These are phyloP conservation scores for Leptinotarsa lineolata DNA, from an alignment of 1,140 invertebrate genomes.

Conservation along the genomic window DNA sequence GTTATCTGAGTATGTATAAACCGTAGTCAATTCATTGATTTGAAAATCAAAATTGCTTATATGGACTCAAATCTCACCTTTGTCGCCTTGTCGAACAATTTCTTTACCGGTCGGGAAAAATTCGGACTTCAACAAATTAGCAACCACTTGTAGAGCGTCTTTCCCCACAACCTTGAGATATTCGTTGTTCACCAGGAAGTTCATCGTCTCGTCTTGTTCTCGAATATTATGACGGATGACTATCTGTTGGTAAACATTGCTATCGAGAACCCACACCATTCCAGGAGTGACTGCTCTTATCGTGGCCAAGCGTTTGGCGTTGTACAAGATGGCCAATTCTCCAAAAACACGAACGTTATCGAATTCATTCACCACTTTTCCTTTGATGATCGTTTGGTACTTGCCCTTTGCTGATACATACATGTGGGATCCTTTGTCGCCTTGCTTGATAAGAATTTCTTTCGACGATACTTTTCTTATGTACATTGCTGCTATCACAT, in stretches of 20 bases:
- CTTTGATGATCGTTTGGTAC: slow-evolving; percentile 38
- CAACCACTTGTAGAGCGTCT: slow-evolving; percentile 82
- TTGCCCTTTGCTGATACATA: slow-evolving; percentile 42
- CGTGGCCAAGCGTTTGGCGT: slow-evolving; percentile 43
- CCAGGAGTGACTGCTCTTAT: slow-evolving; percentile 55
- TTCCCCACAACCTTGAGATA: slow-evolving; percentile 78
- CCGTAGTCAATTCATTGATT: too few relatives aligned
- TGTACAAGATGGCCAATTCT: slow-evolving; percentile 47
- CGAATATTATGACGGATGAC: slow-evolving; percentile 82
- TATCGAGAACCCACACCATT: slow-evolving; percentile 86
- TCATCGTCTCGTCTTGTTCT: slow-evolving; percentile 79
- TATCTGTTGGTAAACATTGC: slow-evolving; percentile 84
- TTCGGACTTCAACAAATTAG: slow-evolving; percentile 86
- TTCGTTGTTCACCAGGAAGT: slow-evolving; percentile 85
- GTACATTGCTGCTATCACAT: slow-evolving; percentile 46
- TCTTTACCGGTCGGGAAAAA: slow-evolving; percentile 83
- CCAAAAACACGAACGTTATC: slow-evolving; percentile 43
- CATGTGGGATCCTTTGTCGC: slow-evolving; percentile 45
- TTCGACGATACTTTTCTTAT: slow-evolving; percentile 33
- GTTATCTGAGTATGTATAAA: too few relatives aligned
- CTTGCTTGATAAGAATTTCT: slow-evolving; percentile 44
- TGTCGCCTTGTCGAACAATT: slow-evolving; percentile 91
- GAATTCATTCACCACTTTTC: slow-evolving; percentile 40
- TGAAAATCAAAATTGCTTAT: too few relatives aligned
- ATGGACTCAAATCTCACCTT: slow-evolving; percentile 39